Evolutionary conservation across 2,797 vertebrate genomes (phyloP).

Genomic region (Chiloscyllium punctatum): DNA sequence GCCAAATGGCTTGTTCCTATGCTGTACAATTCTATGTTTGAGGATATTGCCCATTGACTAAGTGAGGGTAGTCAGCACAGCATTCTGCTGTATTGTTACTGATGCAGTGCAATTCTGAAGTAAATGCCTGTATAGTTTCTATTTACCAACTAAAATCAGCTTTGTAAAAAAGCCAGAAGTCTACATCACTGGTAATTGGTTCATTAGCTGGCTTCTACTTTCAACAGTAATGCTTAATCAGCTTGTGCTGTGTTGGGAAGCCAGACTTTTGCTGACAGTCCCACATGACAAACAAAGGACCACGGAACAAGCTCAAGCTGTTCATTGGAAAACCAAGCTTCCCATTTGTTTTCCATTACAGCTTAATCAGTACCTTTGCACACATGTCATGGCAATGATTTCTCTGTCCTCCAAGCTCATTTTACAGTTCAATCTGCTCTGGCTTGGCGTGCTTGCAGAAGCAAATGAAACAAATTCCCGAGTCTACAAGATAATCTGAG

Average conservation of each 20-base stretch:
- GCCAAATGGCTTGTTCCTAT: too few relatives aligned
- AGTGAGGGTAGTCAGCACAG: neutral
- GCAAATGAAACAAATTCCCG: neutral
- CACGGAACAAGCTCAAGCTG: conserved; percentile 8
- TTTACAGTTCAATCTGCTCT: neutral
- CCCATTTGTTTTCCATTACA: conserved; percentile 5
- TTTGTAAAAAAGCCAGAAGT: neutral
- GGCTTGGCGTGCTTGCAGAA: neutral
- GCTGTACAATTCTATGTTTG: too few relatives aligned
- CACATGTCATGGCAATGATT: neutral
- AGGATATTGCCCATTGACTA: neutral
- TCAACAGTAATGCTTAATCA: neutral
- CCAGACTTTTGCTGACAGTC: neutral
- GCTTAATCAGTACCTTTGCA: conserved; percentile 5
- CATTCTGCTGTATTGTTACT: neutral
- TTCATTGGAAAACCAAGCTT: neutral
- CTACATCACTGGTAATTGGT: neutral
- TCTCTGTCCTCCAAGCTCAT: neutral
- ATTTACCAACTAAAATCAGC: neutral
- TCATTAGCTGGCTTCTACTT: conserved; percentile 8
- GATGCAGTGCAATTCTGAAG: neutral
- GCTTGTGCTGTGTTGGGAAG: neutral
- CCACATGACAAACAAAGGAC: conserved; percentile 21
- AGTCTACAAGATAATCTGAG: neutral
- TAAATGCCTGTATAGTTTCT: neutral